phyloP scores from a whole-genome alignment of 1,140 invertebrate species.

The Brachionus rotundiformis region DNA sequence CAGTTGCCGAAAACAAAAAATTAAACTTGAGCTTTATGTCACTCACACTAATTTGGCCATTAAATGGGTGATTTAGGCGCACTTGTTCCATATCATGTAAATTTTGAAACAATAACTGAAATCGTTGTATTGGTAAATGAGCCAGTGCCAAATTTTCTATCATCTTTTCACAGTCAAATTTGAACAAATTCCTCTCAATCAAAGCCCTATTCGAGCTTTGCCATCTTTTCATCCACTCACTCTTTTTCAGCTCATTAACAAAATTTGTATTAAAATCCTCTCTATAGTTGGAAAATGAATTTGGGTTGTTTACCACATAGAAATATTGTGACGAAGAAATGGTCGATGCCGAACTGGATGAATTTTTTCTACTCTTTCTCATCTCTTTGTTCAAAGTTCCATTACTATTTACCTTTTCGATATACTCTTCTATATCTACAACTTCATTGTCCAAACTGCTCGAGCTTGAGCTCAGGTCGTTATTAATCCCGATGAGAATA shows the following conservation, averaged over 20 bases:
- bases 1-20: constrained; percentile 67
- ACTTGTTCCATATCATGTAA: constrained; percentile 29
- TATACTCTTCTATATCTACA: constrained; percentile 39
- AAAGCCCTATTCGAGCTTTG: constrained; percentile 64
- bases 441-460: constrained; percentile 41
- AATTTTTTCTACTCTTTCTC: constrained; percentile 20
- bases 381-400: background rate
- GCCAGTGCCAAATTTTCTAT: constrained; percentile 54
- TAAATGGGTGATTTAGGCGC: constrained; percentile 76
- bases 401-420: constrained; percentile 28
- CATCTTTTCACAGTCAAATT: constrained; percentile 55
- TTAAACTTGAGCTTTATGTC: constrained; percentile 87
- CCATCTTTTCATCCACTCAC: constrained; percentile 86
- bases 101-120: constrained; percentile 30
- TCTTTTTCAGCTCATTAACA: constrained; percentile 79
- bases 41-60: constrained; percentile 83
- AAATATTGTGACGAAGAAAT: constrained; percentile 43
- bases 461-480: constrained; percentile 29
- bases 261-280: constrained; percentile 87
- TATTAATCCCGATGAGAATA: constrained; percentile 5
- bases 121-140: background rate
- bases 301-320: constrained; percentile 11
- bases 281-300: constrained; percentile 63
- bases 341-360: constrained; percentile 20
- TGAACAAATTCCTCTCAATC: constrained; percentile 58